Conservation (phyloP, 2,888 invertebrate genomes). For the Aethes cnicana region DNA sequence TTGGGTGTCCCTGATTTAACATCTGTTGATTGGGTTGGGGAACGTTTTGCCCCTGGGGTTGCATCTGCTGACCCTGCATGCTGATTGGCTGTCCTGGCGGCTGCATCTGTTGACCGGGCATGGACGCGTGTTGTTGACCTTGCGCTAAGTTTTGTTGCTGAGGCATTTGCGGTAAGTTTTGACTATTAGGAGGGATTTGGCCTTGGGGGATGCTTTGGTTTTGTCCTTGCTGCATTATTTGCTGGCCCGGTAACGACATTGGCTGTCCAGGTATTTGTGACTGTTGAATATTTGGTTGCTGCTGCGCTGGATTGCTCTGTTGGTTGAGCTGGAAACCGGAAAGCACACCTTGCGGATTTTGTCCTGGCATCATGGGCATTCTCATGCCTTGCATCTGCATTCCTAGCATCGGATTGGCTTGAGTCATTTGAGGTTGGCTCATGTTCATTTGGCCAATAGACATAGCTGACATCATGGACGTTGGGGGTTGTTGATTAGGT, state of each 20-base stretch:
- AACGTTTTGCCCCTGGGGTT: conserved; percentile 47
- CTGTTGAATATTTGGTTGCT: conserved; percentile 51
- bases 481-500: conserved; percentile 51
- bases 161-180: conserved; percentile 41
- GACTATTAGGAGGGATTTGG: conserved; percentile 21
- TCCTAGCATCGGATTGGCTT: conserved; percentile 59
- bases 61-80: conserved; percentile 55
- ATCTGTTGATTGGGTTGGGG: conserved; percentile 50
- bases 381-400: conserved; percentile 74
- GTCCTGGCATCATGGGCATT: conserved; percentile 64
- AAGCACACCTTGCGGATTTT: conserved; percentile 57
- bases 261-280: conserved; percentile 54
- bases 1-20: conserved; percentile 42
- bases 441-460: conserved; percentile 57
- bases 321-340: conserved; percentile 61
- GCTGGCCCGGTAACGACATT: conserved; percentile 52
- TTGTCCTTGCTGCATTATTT: conserved; percentile 44
- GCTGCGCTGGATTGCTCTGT: conserved; percentile 52
- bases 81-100: conserved; percentile 51
- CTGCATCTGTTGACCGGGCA: conserved; percentile 48
- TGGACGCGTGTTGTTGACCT: conserved; percentile 49
- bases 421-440: conserved; percentile 54
- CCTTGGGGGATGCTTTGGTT: conserved; percentile 45
- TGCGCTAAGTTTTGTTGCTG: conserved; percentile 38
- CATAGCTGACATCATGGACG: conserved; percentile 57